A percentile compares a stretch with the other conserved stretches of the same genome.
Conservation (phyloP, 2,113 vertebrate genomes). For the Indri indri region DNA sequence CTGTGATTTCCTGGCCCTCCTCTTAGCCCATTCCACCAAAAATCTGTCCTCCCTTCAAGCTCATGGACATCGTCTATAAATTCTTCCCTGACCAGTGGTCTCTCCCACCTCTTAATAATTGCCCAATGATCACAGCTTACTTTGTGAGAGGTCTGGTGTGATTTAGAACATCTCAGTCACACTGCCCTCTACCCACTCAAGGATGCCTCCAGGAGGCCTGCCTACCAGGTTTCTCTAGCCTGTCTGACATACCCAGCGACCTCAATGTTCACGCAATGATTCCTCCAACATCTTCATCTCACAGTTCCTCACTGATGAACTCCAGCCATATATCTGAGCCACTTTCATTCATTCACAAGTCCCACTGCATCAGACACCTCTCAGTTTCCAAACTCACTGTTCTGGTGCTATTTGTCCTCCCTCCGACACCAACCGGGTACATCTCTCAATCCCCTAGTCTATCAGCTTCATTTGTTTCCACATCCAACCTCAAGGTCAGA, state of each 20-base stretch:
- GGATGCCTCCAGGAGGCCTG: background rate
- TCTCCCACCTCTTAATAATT: background rate
- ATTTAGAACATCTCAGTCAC: background rate
- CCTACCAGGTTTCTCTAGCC: background rate
- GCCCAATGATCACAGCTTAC: background rate
- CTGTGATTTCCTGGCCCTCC: background rate
- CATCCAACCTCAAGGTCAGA: background rate
- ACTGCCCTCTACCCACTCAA: background rate
- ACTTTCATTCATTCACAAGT: background rate
- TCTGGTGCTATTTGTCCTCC: background rate
- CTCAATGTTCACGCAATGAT: background rate
- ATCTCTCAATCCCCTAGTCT: background rate
- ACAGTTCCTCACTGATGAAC: background rate
- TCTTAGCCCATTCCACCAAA: background rate
- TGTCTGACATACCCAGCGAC: background rate
- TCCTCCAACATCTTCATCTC: background rate
- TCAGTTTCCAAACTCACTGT: background rate
- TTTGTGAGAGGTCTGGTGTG: background rate
- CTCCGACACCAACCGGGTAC: background rate
- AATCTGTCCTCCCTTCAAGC: background rate
- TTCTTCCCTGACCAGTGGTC: background rate
- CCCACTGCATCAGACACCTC: background rate
- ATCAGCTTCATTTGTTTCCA: background rate
- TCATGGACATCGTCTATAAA: background rate
- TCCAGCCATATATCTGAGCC: background rate